Conservation (phyloP, 1,140 invertebrate species). For the Leguminivora glycinivorella region DNA sequence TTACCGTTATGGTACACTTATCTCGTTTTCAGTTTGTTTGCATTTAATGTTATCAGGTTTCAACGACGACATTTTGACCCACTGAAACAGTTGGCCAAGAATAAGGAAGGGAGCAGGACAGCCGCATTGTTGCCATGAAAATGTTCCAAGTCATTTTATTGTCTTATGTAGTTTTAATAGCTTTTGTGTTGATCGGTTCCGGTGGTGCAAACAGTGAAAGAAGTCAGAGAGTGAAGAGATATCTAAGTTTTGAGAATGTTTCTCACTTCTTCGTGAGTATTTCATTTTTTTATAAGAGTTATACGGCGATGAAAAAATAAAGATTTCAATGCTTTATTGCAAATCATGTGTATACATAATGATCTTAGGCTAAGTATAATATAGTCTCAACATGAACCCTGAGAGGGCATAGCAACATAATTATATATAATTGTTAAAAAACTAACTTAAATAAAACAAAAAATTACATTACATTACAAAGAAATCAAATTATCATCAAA, state of each 20-base stretch:
- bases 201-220: slow-evolving; percentile 47
- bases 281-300: slow-evolving; percentile 1
- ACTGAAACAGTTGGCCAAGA: neutral
- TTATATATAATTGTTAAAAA: no score
- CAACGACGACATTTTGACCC: neutral
- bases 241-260: slow-evolving; percentile 57
- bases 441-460: no score
- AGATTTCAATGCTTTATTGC: no score
- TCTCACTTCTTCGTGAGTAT: slow-evolving; percentile 66
- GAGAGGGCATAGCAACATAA: no score
- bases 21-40: neutral
- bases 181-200: slow-evolving; percentile 46
- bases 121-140: slow-evolving; percentile 42
- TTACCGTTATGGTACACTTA: slow-evolving; percentile 7
- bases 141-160: slow-evolving; percentile 46
- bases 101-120: neutral
- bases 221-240: slow-evolving; percentile 46
- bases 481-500: no score
- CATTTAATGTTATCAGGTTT: neutral
- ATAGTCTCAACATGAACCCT: no score
- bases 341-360: no score
- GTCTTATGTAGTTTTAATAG: slow-evolving; percentile 47
- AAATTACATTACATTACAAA: no score
- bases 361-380: no score
- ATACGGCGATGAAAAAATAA: no score